phyloP scores from a whole-genome alignment of 2,113 vertebrate genomes.

The Tyrannus savana region DNA sequence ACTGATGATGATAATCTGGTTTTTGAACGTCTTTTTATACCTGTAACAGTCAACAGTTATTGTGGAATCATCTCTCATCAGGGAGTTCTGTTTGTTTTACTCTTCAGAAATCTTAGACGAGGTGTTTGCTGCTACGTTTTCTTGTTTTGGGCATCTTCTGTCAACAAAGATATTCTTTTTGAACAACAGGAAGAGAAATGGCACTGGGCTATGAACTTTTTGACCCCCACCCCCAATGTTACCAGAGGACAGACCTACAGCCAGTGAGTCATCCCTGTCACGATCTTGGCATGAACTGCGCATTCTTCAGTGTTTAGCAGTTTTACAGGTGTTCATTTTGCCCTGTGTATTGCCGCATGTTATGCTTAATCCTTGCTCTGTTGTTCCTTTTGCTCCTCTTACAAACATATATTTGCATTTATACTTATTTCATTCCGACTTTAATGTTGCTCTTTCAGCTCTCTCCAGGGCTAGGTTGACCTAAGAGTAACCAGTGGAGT shows the following conservation, averaged over 20 bases:
- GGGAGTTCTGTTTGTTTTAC: not conserved
- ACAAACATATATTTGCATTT: not conserved
- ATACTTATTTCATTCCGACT: not conserved
- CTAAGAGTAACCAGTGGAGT: not conserved
- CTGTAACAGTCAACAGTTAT: not conserved
- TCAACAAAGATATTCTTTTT: not conserved
- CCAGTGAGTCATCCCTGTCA: not conserved
- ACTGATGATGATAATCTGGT: not conserved
- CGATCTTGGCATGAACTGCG: not conserved
- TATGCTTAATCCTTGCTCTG: not conserved
- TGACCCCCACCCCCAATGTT: no score
- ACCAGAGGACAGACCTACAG: not conserved
- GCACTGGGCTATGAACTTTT: not conserved
- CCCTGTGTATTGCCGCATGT: not conserved
- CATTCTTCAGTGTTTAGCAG: not conserved
- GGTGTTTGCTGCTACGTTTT: not conserved
- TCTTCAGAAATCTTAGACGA: not conserved
- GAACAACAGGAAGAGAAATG: not conserved
- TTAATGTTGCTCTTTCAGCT: not conserved
- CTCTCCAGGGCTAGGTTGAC: not conserved
- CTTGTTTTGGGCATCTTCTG: not conserved
- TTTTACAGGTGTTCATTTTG: not conserved
- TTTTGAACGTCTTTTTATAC: not conserved
- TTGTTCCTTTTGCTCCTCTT: not conserved
- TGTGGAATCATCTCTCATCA: not conserved